These are phyloP conservation scores for Disparrhopalites patrizii DNA, from an alignment of 2,888 invertebrate genomes.

Conservation along the genomic window DNA sequence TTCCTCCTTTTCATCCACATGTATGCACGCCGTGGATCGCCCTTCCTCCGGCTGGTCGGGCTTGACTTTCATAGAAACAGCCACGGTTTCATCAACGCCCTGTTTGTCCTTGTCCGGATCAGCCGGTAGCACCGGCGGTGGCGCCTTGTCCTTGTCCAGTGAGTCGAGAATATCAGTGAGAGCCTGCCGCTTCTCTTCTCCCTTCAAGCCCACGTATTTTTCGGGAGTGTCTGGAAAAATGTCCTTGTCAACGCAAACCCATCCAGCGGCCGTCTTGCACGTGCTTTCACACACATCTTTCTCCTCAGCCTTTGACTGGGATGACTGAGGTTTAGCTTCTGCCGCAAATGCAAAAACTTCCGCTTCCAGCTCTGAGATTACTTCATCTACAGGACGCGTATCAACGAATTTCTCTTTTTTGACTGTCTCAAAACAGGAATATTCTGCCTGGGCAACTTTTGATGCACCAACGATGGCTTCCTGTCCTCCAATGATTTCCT, in stretches of 20 bases:
- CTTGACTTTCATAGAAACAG: constrained; percentile 12
- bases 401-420: constrained; percentile 14
- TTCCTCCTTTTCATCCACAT: constrained; percentile 17
- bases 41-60: constrained; percentile 4
- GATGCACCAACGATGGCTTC: background rate
- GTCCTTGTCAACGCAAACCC: constrained; percentile 19
- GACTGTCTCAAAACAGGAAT: constrained; percentile 17
- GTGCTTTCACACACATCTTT: background rate
- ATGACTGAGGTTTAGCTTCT: background rate
- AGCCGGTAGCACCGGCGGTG: background rate
- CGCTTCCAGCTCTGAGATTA: constrained; percentile 36
- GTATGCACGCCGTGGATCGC: background rate
- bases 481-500: background rate
- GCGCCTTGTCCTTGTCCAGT: background rate
- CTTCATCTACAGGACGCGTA: constrained; percentile 31
- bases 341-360: constrained; percentile 37
- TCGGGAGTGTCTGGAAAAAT: constrained; percentile 28
- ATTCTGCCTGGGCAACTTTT: background rate
- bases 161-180: constrained; percentile 13
- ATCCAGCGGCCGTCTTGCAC: background rate
- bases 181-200: constrained; percentile 20
- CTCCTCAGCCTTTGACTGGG: background rate
- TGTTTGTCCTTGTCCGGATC: background rate
- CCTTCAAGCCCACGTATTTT: background rate
- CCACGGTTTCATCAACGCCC: background rate